phyloP scores from a whole-genome alignment of 2,797 vertebrate species.

The Zalophus californianus region DNA sequence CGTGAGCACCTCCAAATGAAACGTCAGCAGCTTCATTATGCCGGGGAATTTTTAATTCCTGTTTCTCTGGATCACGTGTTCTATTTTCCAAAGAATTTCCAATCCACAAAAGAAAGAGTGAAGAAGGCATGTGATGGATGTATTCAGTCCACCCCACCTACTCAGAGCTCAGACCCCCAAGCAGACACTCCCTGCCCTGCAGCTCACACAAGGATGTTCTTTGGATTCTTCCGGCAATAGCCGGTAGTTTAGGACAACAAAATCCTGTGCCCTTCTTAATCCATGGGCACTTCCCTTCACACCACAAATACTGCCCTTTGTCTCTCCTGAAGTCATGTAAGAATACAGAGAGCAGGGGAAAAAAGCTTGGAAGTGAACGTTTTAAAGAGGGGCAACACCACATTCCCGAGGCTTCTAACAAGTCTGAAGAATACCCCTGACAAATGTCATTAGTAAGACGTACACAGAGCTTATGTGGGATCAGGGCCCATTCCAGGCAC shows the following conservation, averaged over 20 bases:
- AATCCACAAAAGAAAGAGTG: not conserved
- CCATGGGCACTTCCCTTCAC: not conserved
- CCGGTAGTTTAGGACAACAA: not conserved
- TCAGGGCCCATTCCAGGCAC: not conserved
- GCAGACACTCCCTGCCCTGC: slow-evolving; percentile 37
- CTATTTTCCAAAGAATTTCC: not conserved
- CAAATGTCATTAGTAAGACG: not conserved
- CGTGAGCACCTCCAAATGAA: not conserved
- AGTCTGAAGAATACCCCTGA: not conserved
- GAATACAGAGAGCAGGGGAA: not conserved
- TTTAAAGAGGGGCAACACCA: not conserved
- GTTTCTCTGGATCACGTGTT: not conserved
- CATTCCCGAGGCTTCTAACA: not conserved
- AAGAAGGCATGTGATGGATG: not conserved
- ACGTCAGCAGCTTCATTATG: not conserved
- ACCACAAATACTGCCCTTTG: not conserved
- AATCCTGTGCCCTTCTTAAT: not conserved
- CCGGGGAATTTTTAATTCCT: not conserved
- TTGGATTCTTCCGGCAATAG: not conserved
- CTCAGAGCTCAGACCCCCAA: not conserved
- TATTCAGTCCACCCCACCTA: not conserved
- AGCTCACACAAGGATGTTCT: not conserved
- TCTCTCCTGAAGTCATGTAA: not conserved
- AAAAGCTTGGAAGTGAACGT: not conserved
- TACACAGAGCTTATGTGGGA: accelerated